phyloP scores from a whole-genome alignment of 1,140 invertebrate genomes.

The Penaeus chinensis region DNA sequence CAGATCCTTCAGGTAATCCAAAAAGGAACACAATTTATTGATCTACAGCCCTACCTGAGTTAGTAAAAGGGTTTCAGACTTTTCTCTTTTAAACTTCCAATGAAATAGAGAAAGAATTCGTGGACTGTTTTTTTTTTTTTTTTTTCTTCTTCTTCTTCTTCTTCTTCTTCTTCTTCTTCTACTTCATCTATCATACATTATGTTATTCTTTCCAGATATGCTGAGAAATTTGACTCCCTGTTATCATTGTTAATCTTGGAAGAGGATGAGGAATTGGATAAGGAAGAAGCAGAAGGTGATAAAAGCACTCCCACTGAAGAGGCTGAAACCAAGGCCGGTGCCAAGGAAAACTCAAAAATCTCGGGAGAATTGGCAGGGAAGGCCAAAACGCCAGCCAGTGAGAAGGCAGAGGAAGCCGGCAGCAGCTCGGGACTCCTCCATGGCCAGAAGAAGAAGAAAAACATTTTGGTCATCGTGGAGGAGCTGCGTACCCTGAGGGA shows the following conservation, averaged over 20 bases:
- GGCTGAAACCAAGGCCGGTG: too few relatives aligned
- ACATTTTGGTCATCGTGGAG: conserved; percentile 33
- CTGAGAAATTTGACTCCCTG: conserved; percentile 45
- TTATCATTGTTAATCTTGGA: conserved; percentile 15
- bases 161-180: neutral
- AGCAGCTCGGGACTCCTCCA: neutral
- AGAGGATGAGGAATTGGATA: neutral
- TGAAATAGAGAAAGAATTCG: too few relatives aligned
- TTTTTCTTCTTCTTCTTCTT: neutral
- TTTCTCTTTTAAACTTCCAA: too few relatives aligned
- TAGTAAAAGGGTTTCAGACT: too few relatives aligned
- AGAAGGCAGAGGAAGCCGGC: neutral
- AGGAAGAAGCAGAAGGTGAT: neutral
- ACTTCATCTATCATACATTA: neutral
- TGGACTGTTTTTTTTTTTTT: too few relatives aligned
- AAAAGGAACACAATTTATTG: too few relatives aligned
- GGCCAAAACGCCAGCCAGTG: neutral
- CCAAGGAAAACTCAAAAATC: too few relatives aligned
- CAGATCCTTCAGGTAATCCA: too few relatives aligned
- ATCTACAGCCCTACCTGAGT: too few relatives aligned
- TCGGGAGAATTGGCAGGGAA: too few relatives aligned
- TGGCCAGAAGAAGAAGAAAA: conserved; percentile 24
- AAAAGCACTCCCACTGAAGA: too few relatives aligned
- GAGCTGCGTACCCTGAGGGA: conserved; percentile 31
- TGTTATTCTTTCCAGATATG: conserved; percentile 33